Evolutionary conservation across 2,113 vertebrate species (phyloP), one percentile per base, ranked within the genome.

Genomic region (Pteropus alecto): DNA sequence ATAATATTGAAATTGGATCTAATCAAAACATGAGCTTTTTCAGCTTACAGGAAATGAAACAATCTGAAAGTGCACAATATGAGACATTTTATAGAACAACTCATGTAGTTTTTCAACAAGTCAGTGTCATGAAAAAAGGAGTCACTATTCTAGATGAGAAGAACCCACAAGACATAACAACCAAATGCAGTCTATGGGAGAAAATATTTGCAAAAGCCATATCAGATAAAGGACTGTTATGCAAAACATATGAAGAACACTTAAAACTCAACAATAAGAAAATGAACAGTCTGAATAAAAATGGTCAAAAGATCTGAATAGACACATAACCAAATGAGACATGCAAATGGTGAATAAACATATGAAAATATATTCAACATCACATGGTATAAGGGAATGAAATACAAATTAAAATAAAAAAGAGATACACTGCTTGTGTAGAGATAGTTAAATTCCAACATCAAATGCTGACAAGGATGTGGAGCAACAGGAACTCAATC

Each of bases 1-100:
- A 89, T 93, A 71, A 48, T 71, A 91, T 48, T 87, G 54, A 94
- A 85, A 91, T 33, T n/a, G n/a, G 71, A 85, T 65, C n/a, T 87
- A 85, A 96, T 71, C 14, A 71, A 88, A n/a, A 43, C 74, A 54
- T 90, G 26, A 68, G 16, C 60, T 77, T 15, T 86, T 92, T 28
- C 16, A 43, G 4, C 24, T 78, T 79, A 90, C 6, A 95, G 35
- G 56, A 74, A 96, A 84, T 87, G 48, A 90, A 92, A 83, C 79
- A 33, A 41, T 56, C 30, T 38, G 61, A 67, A 92, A 83, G 65
- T 51, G 18, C 8, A 54, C 5, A 85, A 35, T 4, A 12, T 24
- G 38, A 35, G 2, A 60, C 35, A 38, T 90, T 88, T 94, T 85
- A 78, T 30, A 60, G 41, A 93, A 95, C 19, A 54, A n/a, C 26